These are phyloP conservation scores for Capitulum mitella DNA, from an alignment of 2,888 invertebrate species.

Conservation along the genomic window DNA sequence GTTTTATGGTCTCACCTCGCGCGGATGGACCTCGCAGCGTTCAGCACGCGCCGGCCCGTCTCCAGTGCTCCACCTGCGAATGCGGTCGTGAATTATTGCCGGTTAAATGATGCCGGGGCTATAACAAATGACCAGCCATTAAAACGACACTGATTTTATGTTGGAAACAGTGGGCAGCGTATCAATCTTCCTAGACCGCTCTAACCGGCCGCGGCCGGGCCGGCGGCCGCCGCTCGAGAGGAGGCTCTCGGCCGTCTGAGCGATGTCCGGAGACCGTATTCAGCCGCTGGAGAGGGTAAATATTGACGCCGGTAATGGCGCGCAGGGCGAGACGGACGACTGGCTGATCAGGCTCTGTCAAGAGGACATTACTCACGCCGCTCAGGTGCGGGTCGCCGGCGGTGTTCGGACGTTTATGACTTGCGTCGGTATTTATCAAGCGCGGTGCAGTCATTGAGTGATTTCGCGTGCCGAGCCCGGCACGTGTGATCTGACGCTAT, in stretches of 20 bases:
- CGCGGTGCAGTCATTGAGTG: neutral
- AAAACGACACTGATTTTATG: slow-evolving; percentile 25
- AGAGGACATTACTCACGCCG: neutral
- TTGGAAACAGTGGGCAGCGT: slow-evolving; percentile 7
- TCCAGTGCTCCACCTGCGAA: neutral
- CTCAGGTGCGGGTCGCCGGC: neutral
- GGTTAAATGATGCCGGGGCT: neutral
- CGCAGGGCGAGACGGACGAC: neutral
- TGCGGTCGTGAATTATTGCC: slow-evolving; percentile 15
- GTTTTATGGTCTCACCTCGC: slow-evolving; percentile 12
- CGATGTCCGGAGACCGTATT: neutral
- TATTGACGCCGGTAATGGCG: neutral
- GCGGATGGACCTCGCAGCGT: neutral
- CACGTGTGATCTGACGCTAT: too few species aligned
- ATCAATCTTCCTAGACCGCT: slow-evolving; percentile 5
- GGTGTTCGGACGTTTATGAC: neutral
- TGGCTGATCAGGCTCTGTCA: neutral
- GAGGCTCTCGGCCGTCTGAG: neutral
- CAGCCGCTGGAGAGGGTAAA: neutral
- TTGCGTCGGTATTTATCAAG: neutral
- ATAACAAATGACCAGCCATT: slow-evolving; percentile 20
- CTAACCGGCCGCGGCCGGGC: neutral
- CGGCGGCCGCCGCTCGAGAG: neutral
- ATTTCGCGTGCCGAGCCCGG: too few species aligned
- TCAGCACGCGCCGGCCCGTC: neutral